Base-by-base conservation (phyloP, 2,888 invertebrate genomes). In the Metacarcinus magister region DNA sequence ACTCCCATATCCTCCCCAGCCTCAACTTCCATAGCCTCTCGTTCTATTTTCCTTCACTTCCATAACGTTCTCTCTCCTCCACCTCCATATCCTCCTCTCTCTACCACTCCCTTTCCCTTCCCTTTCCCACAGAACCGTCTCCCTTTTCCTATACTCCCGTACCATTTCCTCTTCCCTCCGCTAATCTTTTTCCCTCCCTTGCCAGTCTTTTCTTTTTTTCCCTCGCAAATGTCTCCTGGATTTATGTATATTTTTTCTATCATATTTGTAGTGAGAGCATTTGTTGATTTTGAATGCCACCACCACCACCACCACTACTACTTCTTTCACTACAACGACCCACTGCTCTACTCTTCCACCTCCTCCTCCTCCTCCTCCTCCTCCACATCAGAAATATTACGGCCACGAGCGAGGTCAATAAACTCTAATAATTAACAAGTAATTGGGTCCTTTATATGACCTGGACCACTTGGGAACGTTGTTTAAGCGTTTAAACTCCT, bases 371-470 rank as follows among this genome's bases (percentile, higher is more conserved):
- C 87, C 39, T 16, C 39, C 87, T 3, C 87, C 39, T 16, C 87
- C 87, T 16, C 87, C 87, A 87, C 87, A 5, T 87, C 87, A 87
- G 87, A 87, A 87, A 87, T 87, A 87, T 87, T 39, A 87, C 39
- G 39, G 87, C 39, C 87, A 39, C 87, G 87, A 16, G 32, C 87
- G 32, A 87, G 87, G 87, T 87, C 93, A 93, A 75, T 93, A 93
- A 93, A 93, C 75, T 93, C 46, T 10, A 46, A n/a, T 82, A 93
- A 93, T 93, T 93, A 93, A 93, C 75, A 93, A 93, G 46, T 93
- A 93, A 93, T 93, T 82, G 93, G 44, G 82, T 46, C 93, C 82
- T 75, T 93, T 82, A 93, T 93, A 43, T 43, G 82, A 44, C 39
- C 93, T 39, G 44, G 46, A 43, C 75, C 44, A 93, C 82, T 82